Conservation (phyloP, 92 coral and sea anemone species). For the Bergia sp. region DNA sequence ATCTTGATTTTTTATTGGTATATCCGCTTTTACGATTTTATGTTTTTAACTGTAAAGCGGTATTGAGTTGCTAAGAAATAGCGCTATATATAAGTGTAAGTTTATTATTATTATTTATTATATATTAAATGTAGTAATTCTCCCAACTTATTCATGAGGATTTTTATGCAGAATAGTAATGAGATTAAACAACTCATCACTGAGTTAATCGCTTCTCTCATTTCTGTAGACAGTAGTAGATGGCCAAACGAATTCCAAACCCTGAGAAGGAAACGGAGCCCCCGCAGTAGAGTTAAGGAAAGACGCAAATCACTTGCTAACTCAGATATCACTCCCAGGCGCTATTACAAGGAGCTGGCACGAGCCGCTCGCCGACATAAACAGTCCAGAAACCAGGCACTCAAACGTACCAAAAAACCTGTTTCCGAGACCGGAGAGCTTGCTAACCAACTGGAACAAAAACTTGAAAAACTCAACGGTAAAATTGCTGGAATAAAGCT, state of each 20-base stretch:
- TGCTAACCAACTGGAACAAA: slow-evolving; percentile 60
- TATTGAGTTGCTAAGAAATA: no score
- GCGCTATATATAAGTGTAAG: no score
- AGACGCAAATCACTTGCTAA: slow-evolving; percentile 25
- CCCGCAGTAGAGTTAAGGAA: slow-evolving; percentile 8
- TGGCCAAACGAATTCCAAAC: background rate
- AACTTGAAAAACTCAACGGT: slow-evolving; percentile 69
- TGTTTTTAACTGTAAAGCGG: no score
- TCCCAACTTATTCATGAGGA: no score
- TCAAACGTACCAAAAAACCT: background rate
- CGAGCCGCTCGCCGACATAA: slow-evolving; percentile 59
- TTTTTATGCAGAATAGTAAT: no score
- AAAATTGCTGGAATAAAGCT: slow-evolving; percentile 68
- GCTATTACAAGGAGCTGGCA: slow-evolving; percentile 60
- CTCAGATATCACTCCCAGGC: slow-evolving; percentile 36
- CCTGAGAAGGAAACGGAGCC: slow-evolving; percentile 6
- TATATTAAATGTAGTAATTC: no score
- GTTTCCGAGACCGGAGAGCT: slow-evolving; percentile 10
- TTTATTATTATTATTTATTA: no score
- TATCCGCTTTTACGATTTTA: no score
- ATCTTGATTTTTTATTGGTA: no score
- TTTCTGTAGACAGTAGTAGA: background rate
- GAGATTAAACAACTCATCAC: no score
- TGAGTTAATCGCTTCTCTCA: background rate
- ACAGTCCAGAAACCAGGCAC: slow-evolving; percentile 24